These are phyloP conservation scores for Riparia riparia DNA, from an alignment of 2,113 vertebrate species.

Conservation along the genomic window DNA sequence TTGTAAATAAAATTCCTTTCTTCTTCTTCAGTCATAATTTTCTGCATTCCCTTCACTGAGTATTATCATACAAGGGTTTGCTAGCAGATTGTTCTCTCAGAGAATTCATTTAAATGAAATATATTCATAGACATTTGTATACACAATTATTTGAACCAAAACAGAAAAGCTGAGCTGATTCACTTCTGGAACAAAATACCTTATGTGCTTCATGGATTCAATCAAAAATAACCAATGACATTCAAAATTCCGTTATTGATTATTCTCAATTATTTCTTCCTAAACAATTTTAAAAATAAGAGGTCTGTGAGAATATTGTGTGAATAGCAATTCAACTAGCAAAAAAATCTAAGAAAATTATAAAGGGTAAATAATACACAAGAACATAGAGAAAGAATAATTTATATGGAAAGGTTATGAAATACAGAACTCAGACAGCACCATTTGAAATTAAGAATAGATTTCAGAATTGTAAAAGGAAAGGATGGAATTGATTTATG, in stretches of 20 bases:
- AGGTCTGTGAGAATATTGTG: background rate
- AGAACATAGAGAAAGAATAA: background rate
- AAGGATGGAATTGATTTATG: conserved; percentile 8
- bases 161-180: background rate
- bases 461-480: conserved; percentile 1
- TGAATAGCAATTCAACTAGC: background rate
- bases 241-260: background rate
- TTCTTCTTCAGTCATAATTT: background rate
- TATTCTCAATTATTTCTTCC: background rate
- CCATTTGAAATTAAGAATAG: background rate
- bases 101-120: conserved; percentile 24
- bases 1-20: background rate
- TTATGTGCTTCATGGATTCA: background rate
- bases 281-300: background rate
- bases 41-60: background rate
- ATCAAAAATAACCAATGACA: background rate
- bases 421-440: background rate
- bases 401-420: background rate
- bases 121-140: background rate
- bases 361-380: background rate
- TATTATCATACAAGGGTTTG: background rate
- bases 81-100: background rate
- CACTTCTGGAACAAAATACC: background rate
- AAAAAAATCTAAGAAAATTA: background rate
- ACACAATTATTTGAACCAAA: conserved; percentile 37